Conservation (phyloP, 2,888 invertebrate species). For the Allolobophora icterica region DNA sequence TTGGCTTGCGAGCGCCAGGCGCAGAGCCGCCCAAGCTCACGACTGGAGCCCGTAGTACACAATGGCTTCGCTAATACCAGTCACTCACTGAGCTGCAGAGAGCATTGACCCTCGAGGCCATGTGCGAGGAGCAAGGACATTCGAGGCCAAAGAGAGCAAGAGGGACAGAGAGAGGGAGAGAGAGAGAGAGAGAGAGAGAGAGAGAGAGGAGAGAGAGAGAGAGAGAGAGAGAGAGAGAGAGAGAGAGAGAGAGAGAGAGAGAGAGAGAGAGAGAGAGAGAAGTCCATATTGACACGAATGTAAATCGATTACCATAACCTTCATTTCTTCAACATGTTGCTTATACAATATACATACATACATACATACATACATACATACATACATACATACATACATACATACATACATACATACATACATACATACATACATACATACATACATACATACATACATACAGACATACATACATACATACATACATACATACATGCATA, state of each 20-base stretch:
- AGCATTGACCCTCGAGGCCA: slow-evolving; percentile 17
- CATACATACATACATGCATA: slow-evolving; percentile 8
- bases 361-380: neutral
- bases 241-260: neutral
- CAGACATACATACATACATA: neutral
- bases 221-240: neutral
- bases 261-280: too few species aligned
- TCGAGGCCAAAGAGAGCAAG: neutral
- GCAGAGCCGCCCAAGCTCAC: neutral
- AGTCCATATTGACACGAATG: neutral
- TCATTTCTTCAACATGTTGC: too few species aligned
- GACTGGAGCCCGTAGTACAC: neutral
- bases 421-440: neutral
- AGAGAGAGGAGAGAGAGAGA: neutral
- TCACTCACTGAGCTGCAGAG: neutral
- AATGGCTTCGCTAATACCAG: slow-evolving; percentile 17
- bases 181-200: neutral
- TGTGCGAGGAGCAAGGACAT: neutral
- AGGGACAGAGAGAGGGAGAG: neutral
- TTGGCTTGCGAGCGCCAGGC: neutral
- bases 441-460: slow-evolving; percentile 3
- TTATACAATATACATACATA: neutral
- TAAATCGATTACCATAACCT: too few species aligned
- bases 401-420: slow-evolving; percentile 14
- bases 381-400: slow-evolving; percentile 29